Conservation (phyloP, 2,888 invertebrate genomes). For the Bembecia ichneumoniformis region DNA sequence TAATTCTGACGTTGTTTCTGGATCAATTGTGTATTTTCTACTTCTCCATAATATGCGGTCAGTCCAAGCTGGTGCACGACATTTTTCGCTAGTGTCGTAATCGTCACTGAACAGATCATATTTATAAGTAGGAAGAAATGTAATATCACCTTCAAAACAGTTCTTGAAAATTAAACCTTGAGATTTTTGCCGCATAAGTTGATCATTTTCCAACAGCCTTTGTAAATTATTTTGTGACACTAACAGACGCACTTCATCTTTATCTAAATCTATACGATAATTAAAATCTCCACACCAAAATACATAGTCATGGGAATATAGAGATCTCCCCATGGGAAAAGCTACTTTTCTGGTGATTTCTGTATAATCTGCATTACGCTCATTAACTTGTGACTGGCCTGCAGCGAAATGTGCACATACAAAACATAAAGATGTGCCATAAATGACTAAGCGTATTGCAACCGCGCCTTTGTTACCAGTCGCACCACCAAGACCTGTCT, state of each 20-base stretch:
- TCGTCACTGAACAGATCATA: slow-evolving; percentile 99
- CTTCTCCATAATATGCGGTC: slow-evolving; percentile 96
- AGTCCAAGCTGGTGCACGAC: slow-evolving; percentile 98
- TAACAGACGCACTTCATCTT: slow-evolving; percentile 91
- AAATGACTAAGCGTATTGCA: slow-evolving; percentile 90
- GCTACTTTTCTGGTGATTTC: slow-evolving; percentile 93
- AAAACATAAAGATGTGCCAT: slow-evolving; percentile 96
- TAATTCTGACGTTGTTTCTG: slow-evolving; percentile 76
- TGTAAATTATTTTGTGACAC: slow-evolving; percentile 82
- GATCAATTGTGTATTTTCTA: slow-evolving; percentile 80
- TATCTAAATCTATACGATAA: slow-evolving; percentile 96
- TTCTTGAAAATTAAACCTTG: slow-evolving; percentile 91
- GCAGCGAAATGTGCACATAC: slow-evolving; percentile 99
- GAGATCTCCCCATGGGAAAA: slow-evolving; percentile 91
- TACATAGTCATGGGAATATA: slow-evolving; percentile 97
- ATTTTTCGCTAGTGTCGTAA: slow-evolving; percentile 99
- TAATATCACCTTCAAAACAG: slow-evolving; percentile 92
- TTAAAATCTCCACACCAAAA: slow-evolving; percentile 99
- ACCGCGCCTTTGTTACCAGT: slow-evolving; percentile 98
- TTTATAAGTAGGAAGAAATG: slow-evolving; percentile 97
- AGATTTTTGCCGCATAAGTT: slow-evolving; percentile 85
- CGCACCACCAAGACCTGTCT: slow-evolving; percentile 98
- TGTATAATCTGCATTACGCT: slow-evolving; percentile 96
- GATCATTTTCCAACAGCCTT: slow-evolving; percentile 87
- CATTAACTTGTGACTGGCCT: slow-evolving; percentile 95